These are phyloP conservation scores for Phalacrocorax carbo DNA, from an alignment of 2,113 vertebrate genomes.

Conservation along the genomic window DNA sequence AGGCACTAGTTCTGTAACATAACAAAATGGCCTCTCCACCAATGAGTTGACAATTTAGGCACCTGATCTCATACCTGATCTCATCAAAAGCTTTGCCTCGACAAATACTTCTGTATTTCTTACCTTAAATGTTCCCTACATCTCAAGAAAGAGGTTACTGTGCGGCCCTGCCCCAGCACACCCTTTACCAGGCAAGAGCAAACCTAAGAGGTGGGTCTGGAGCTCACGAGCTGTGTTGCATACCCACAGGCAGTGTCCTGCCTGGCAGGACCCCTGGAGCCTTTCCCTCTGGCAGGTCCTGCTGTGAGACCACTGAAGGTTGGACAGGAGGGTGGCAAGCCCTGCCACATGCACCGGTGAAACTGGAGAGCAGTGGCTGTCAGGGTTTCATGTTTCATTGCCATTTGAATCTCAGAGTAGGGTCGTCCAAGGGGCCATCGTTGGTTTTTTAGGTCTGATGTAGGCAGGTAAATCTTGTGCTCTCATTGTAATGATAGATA, in stretches of 20 bases:
- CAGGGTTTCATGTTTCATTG: not conserved
- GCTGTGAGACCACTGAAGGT: not conserved
- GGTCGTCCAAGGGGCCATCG: not conserved
- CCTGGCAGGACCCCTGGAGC: not conserved
- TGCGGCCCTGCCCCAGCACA: not conserved
- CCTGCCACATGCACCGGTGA: not conserved
- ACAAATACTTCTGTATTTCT: not conserved
- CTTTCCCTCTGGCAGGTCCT: not conserved
- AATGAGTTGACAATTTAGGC: not conserved
- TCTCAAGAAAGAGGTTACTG: not conserved
- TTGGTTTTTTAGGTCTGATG: not conserved
- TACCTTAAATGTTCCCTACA: not conserved
- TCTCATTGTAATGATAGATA: not conserved
- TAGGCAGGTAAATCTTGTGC: not conserved
- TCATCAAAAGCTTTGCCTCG: not conserved
- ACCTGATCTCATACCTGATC: not conserved
- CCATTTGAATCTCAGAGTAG: not conserved
- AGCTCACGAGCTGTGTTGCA: not conserved
- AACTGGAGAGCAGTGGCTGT: not conserved
- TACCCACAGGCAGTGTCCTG: not conserved
- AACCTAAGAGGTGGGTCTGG: not conserved
- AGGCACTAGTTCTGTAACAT: accelerated
- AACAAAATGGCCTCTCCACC: not conserved
- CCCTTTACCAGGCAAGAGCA: not conserved
- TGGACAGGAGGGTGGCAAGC: not conserved